Percentiles rank a stretch among this genome's conserved stretches.
Evolutionary conservation across 2,113 vertebrate genomes (phyloP).

Genomic region (Macrotus californicus): DNA sequence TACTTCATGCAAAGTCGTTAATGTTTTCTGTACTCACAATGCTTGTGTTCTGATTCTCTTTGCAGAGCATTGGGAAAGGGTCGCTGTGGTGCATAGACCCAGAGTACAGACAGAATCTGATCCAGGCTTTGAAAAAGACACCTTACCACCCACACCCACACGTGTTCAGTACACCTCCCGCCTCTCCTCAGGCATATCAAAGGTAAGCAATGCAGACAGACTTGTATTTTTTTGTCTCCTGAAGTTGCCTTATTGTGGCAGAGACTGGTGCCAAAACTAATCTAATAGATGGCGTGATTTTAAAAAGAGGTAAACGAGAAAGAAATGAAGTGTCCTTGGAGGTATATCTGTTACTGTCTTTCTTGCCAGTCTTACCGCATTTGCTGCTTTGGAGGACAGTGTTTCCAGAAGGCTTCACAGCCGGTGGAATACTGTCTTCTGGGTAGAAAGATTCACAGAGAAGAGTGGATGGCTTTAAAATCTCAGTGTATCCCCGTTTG

Average conservation of each 20-base stretch:
- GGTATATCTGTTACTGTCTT: rapidly evolving
- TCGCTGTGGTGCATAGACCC: slow-evolving; percentile 99
- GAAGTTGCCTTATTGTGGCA: slow-evolving; percentile 24
- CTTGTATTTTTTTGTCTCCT: not conserved
- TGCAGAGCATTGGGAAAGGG: slow-evolving; percentile 98
- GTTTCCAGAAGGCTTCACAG: not conserved
- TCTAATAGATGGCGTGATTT: not conserved
- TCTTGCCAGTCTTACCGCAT: slow-evolving; percentile 13
- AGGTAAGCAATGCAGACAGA: slow-evolving; percentile 84
- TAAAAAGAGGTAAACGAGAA: not conserved
- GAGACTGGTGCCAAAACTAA: not conserved
- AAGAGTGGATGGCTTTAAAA: not conserved
- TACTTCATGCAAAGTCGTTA: slow-evolving; percentile 27
- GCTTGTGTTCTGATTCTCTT: slow-evolving; percentile 73
- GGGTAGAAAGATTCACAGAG: not conserved
- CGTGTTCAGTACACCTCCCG: slow-evolving; percentile 89
- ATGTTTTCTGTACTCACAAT: slow-evolving; percentile 25
- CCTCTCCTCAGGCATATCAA: slow-evolving; percentile 95
- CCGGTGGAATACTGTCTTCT: not conserved
- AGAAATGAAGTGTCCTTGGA: not conserved
- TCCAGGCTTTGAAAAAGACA: slow-evolving; percentile 99
- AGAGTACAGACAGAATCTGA: slow-evolving; percentile 99
- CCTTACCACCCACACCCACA: slow-evolving; percentile 96
- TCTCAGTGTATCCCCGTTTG: not conserved
- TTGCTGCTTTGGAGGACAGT: not conserved